phyloP scores from a whole-genome alignment of 2,888 invertebrate species.

The Elaeidobius kamerunicus region DNA sequence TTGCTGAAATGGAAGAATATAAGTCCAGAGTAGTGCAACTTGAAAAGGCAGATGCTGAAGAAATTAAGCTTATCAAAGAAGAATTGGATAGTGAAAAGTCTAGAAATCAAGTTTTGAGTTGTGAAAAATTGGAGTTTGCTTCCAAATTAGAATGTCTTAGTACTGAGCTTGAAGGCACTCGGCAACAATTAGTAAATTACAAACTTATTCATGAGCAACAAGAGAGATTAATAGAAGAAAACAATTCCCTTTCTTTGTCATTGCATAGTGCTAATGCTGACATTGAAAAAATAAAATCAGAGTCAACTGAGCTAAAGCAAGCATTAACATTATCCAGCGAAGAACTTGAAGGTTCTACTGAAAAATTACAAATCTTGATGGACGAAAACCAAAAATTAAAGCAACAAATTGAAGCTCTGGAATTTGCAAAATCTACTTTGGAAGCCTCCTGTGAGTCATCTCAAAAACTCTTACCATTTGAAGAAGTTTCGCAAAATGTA shows the following conservation, averaged over 20 bases:
- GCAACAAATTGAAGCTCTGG: constrained; percentile 29
- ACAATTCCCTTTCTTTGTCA: not conserved
- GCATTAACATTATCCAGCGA: no score
- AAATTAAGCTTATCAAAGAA: constrained; percentile 12
- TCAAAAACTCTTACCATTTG: constrained; percentile 1
- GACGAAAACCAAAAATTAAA: constrained; percentile 24
- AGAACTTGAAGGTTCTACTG: not conserved
- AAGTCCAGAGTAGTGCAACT: constrained; percentile 30
- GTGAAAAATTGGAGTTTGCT: constrained; percentile 6
- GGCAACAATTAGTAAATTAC: not conserved
- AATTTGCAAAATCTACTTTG: constrained; percentile 34
- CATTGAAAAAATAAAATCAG: not conserved
- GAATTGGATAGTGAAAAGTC: constrained; percentile 1
- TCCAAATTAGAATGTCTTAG: constrained; percentile 18
- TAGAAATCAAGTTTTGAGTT: not conserved
- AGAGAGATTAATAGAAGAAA: constrained; percentile 3
- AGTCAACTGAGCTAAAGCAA: not conserved
- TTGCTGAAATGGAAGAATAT: constrained; percentile 31
- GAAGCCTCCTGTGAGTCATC: constrained; percentile 32
- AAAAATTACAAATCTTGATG: constrained; percentile 36
- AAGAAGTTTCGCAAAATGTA: constrained; percentile 16
- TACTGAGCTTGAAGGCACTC: not conserved
- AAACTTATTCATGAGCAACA: not conserved
- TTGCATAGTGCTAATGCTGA: not conserved
- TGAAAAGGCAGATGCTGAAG: constrained; percentile 25